Conservation (phyloP, 2,113 vertebrate species). For the Apteryx mantelli region DNA sequence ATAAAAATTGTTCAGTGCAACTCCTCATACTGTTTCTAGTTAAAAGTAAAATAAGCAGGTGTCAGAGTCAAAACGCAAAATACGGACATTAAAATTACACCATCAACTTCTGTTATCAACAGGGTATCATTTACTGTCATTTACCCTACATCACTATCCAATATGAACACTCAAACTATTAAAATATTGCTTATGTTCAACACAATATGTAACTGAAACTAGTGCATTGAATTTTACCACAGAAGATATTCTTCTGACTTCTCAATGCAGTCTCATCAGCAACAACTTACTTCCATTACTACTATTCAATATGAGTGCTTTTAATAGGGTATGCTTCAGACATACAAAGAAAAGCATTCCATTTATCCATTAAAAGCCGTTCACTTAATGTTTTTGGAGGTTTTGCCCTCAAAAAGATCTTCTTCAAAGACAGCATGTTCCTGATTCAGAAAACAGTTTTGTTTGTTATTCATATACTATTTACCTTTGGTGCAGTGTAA, state of each 20-base stretch:
- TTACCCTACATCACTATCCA: not conserved
- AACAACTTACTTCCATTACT: not conserved
- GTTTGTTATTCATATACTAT: fast-evolving
- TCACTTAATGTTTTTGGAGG: not conserved
- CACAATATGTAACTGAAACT: not conserved
- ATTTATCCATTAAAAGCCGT: not conserved
- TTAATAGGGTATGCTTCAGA: not conserved
- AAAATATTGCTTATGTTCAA: not conserved
- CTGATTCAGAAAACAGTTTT: not conserved
- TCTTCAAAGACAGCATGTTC: not conserved
- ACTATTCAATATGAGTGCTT: not conserved
- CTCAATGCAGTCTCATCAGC: not conserved
- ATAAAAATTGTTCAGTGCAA: not conserved
- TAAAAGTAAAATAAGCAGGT: constrained; percentile 14
- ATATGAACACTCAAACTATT: not conserved
- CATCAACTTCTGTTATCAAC: not conserved
- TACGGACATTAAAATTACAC: not conserved
- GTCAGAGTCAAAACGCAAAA: not conserved
- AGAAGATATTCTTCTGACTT: not conserved
- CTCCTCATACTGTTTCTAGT: not conserved
- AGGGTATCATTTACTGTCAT: not conserved
- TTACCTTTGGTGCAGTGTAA: not conserved
- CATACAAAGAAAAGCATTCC: not conserved
- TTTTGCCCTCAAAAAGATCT: not conserved
- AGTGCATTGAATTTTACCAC: not conserved